Evolutionary conservation across 2,888 invertebrate genomes (phyloP), one percentile per base, ranked within the genome.

Genomic region (Coelogynopora nodosa): DNA sequence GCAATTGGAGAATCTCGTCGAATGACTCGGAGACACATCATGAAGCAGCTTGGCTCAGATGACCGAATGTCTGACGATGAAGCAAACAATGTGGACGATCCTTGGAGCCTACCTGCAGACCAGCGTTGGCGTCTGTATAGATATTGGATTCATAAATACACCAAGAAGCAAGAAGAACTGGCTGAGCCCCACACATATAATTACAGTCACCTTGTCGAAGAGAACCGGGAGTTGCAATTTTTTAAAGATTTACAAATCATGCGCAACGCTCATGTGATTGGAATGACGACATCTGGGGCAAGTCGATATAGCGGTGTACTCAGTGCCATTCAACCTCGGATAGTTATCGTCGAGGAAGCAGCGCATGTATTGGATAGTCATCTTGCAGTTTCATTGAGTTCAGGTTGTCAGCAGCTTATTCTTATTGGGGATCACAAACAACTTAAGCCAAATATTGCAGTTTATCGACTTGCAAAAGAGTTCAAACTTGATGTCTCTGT

Each of bases 361-460:
- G 96, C 96, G 0, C 96, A 96, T 92, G 95, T 96, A 0, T 91
- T 96, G 49, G 97, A 97, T 90, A 93, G 95, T 0, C 96, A 96
- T 90, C 94, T 96, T 18, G 92, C 96, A 0, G 94, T 95, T 0
- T 94, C 95, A 0, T 92, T 96, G 26, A 95, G 95, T 0, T 91
- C 93, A 30, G 91, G 93, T 83, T 95, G 95, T 88, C 93, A 96
- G 90, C 96, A 97, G 90, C 93, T 96, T 0, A 95, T 85, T 13
- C 18, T 85, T 13, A 86, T 85, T 30, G 84, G 84, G 18, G 85
- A 85, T 28, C 85, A 85, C 30, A 81, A 85, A 81, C 85, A 85
- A 81, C 85, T 85, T 0, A 67, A 74, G 10, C 85, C 85, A 10
- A 74, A 67, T n/a, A 26, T 82, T 18, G n/a, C 85, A 2, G 85